These are phyloP conservation scores for Acanthochromis polyacanthus DNA, from an alignment of 2,113 vertebrate species.

Conservation along the genomic window DNA sequence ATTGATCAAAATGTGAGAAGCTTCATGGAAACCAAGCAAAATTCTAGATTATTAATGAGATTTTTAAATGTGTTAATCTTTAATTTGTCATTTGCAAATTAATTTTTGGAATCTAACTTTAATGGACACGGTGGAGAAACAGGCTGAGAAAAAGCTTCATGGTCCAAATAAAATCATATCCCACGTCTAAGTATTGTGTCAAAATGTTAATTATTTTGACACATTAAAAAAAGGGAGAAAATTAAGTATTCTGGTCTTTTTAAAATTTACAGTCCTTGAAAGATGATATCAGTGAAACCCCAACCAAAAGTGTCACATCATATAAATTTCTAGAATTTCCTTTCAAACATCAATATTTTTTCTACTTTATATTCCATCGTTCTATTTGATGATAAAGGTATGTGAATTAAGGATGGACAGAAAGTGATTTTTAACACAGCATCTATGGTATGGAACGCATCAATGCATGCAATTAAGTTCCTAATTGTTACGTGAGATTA, in stretches of 20 bases:
- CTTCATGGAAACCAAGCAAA: not conserved
- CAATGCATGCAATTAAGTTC: slow-evolving; percentile 89
- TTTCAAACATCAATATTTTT: slow-evolving; percentile 69
- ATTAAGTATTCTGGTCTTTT: not conserved
- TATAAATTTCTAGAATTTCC: slow-evolving; percentile 69
- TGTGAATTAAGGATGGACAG: slow-evolving; percentile 75
- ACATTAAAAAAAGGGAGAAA: not conserved
- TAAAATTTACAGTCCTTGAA: slow-evolving; percentile 26
- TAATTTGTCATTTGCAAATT: not conserved
- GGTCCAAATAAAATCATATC: slow-evolving; percentile 35
- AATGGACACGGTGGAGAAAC: not conserved
- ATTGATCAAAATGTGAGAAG: not conserved
- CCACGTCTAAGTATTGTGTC: not conserved
- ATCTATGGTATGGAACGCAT: slow-evolving; percentile 89
- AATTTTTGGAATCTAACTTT: slow-evolving; percentile 6
- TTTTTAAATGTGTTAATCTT: slow-evolving; percentile 2
- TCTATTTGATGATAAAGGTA: slow-evolving; percentile 73
- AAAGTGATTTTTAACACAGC: slow-evolving; percentile 87
- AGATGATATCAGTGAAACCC: not conserved
- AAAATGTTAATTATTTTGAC: slow-evolving; percentile 1
- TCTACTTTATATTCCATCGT: slow-evolving; percentile 74
- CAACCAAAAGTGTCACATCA: slow-evolving; percentile 8
- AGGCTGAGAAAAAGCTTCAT: not conserved
- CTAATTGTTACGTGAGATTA: slow-evolving; percentile 90
- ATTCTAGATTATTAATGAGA: not conserved